Evolutionary conservation across 2,888 invertebrate species (phyloP), one percentile per base, ranked within the genome.

Genomic region (Phoenoteleia sp.): DNA sequence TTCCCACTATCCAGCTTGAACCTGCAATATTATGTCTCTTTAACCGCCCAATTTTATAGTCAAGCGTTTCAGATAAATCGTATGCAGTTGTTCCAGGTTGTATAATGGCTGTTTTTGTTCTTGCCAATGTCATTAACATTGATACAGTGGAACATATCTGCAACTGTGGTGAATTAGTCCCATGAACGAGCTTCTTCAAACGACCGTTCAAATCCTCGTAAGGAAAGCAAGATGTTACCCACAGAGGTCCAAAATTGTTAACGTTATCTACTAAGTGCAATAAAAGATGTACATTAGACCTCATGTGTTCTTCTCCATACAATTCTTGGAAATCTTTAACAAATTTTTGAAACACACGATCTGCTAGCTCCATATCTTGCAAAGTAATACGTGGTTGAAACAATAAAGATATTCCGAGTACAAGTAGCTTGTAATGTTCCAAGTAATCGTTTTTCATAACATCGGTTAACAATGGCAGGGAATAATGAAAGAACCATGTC

Each of bases 401-500:
- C 11, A 87, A 39, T 1, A 87, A 17, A 49, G 72, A 69, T n/a
- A 89, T 83, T 17, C 60, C 87, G 72, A 62, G 9, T 67, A 49
- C 25, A 23, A 66, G 23, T 15, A 66, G 49, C 27, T 66, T 66
- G 58, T 88, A 83, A 56, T 89, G 90, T 11, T 86, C 13, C 23
- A 88, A 84, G 58, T 85, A 86, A 21, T 60, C 49, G 2, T 52
- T 15, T 6, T n/a, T 21, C 88, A 90, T 87, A 27, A 87, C 47
- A 47, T 84, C 77, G 19, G 76, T n/a, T 27, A 90, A 54, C 58
- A 89, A 52, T 21, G 85, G 85, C 49, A 88, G 11, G 7, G 87
- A 87, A 60, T 88, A 89, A 36, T 84, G 60, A 17, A 86, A 74
- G 13, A 88, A 47, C 80, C 81, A 88, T 13, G 42, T 17, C 81